These are phyloP conservation scores for Sparidentex hasta DNA, from an alignment of 2,797 vertebrate species.

Conservation along the genomic window DNA sequence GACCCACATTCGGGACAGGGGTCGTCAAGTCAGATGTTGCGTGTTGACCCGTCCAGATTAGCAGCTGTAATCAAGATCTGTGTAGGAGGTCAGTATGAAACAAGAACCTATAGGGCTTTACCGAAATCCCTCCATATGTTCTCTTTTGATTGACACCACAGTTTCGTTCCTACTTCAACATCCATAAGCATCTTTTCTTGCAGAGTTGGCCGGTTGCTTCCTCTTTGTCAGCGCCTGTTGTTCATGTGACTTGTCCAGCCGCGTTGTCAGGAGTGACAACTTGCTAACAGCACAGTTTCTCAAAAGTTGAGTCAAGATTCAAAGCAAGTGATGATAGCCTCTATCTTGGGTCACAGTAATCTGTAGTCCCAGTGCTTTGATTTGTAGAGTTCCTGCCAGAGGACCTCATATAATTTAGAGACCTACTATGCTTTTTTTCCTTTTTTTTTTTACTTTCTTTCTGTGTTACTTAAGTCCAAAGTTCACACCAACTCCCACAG, in stretches of 20 bases:
- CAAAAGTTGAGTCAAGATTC: conserved; percentile 12
- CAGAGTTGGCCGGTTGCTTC: conserved; percentile 20
- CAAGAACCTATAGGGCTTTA: conserved; percentile 9
- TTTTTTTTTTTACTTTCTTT: no score
- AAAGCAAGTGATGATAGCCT: neutral
- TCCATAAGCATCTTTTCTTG: conserved; percentile 2
- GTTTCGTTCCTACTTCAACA: neutral
- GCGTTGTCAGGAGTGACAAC: neutral
- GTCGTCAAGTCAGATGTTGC: conserved; percentile 30
- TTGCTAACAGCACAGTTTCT: conserved; percentile 18
- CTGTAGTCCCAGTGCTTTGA: no score
- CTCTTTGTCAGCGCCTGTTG: conserved; percentile 26
- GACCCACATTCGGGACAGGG: conserved; percentile 34
- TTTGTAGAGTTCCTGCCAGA: neutral
- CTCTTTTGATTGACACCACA: neutral
- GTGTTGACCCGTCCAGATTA: conserved; percentile 25
- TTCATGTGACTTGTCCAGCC: conserved; percentile 13
- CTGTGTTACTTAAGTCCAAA: no score
- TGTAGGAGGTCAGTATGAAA: conserved; percentile 28
- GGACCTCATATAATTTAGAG: neutral
- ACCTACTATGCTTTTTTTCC: no score
- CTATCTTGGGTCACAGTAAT: no score
- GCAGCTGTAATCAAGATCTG: conserved; percentile 41
- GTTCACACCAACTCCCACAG: no score
- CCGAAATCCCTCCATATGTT: neutral